A percentile compares a stretch with the other conserved stretches of the same genome.
phyloP scores from a whole-genome alignment of 1,140 invertebrate genomes.

The Orchesella cincta region DNA sequence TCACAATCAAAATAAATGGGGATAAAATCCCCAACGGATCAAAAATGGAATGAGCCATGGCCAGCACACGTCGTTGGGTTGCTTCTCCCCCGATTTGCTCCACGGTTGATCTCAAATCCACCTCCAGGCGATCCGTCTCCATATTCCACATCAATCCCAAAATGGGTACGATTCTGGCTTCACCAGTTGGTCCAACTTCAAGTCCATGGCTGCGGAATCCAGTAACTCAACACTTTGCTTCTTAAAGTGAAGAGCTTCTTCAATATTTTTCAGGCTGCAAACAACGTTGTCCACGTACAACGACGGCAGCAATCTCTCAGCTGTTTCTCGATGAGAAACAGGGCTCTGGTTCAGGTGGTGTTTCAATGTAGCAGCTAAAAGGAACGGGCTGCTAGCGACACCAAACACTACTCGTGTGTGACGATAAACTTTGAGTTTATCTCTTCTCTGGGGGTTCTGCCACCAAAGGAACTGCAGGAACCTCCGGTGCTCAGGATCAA shows the following conservation, averaged over 20 bases:
- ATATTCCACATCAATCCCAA: not conserved
- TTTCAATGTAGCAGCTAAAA: not conserved
- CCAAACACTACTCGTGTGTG: conserved; percentile 4
- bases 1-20: not conserved
- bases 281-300: conserved; percentile 21
- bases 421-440: not conserved
- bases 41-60: not conserved
- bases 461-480: not conserved
- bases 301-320: not conserved
- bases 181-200: not conserved
- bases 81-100: not conserved
- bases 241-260: not conserved
- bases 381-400: not conserved
- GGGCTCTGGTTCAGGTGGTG: not conserved
- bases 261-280: not conserved
- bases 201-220: not conserved
- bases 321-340: not conserved
- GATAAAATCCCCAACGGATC: not conserved
- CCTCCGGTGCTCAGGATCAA: not conserved
- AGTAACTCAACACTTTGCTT: not conserved
- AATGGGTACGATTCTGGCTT: not conserved
- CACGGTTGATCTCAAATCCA: not conserved
- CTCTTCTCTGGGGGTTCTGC: not conserved
- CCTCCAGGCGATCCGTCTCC: not conserved
- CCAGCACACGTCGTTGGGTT: not conserved